Evolutionary conservation across 2,797 vertebrate genomes (phyloP).

Genomic region (Allobates femoralis): DNA sequence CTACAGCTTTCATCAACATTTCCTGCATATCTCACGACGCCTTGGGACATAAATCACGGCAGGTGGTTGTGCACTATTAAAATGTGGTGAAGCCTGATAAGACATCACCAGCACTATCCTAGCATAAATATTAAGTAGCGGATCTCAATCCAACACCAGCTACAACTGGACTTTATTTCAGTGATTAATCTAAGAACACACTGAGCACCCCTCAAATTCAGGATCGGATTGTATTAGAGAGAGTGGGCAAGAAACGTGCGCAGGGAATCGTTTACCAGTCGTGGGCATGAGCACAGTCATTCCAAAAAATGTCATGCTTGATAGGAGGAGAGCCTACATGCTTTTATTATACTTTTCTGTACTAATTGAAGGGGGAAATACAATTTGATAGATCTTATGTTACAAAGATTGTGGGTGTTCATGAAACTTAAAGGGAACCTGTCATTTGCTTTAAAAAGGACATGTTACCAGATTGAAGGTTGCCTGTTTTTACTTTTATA

Average conservation of each 20-base stretch:
- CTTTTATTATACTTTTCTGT: background rate
- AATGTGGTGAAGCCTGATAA: conserved; percentile 26
- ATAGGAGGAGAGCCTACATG: background rate
- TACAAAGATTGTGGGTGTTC: background rate
- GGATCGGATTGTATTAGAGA: background rate
- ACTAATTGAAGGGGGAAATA: background rate
- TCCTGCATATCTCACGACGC: background rate
- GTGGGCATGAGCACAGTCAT: background rate
- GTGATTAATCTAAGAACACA: background rate
- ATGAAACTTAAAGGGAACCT: background rate
- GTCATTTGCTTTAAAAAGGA: too few relatives aligned
- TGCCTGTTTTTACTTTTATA: too few relatives aligned
- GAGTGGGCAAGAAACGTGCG: background rate
- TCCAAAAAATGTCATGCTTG: conserved; percentile 18
- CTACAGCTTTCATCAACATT: conserved; percentile 15
- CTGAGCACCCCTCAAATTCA: background rate
- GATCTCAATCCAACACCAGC: background rate
- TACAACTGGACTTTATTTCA: background rate
- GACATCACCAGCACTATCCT: conserved; percentile 10
- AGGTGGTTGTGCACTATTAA: conserved; percentile 13
- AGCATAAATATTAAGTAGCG: background rate
- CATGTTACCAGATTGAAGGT: too few relatives aligned
- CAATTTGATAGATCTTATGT: background rate
- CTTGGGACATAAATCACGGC: conserved; percentile 18
- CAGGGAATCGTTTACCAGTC: background rate